phyloP scores from a whole-genome alignment of 2,113 vertebrate genomes.

The Polypterus senegalus region DNA sequence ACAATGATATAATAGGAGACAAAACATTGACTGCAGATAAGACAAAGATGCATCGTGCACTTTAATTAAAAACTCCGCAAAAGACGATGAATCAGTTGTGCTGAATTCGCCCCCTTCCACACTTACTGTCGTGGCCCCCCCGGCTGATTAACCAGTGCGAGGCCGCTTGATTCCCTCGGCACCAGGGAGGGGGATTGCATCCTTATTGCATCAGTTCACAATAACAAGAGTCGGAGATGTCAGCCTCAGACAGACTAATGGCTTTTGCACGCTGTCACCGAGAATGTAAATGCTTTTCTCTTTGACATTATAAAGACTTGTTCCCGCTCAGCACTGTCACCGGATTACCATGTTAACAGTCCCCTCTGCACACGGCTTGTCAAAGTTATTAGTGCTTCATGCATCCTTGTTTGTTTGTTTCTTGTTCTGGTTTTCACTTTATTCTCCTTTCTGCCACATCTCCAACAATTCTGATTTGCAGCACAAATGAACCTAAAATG shows the following conservation, averaged over 20 bases:
- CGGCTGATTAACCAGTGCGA: conserved; percentile 21
- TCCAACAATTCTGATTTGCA: too few relatives aligned
- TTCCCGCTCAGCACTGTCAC: conserved; percentile 45
- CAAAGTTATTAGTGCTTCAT: conserved; percentile 21
- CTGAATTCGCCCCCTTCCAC: too few relatives aligned
- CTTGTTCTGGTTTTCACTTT: too few relatives aligned
- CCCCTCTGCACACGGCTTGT: conserved; percentile 24
- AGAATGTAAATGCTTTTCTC: conserved; percentile 24
- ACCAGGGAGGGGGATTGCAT: conserved; percentile 35
- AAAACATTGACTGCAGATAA: conserved; percentile 7
- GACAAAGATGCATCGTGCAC: conserved; percentile 5
- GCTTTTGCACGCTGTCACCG: conserved; percentile 37
- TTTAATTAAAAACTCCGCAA: conserved; percentile 26
- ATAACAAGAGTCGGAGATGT: conserved; percentile 56
- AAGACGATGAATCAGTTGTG: conserved; percentile 14
- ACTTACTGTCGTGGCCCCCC: conserved; percentile 11
- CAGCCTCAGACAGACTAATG: conserved; percentile 50
- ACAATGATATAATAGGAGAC: conserved; percentile 4
- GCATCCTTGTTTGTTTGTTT: background rate
- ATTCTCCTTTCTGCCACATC: too few relatives aligned
- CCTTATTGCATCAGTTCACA: conserved; percentile 55
- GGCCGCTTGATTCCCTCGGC: conserved; percentile 9
- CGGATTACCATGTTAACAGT: conserved; percentile 25
- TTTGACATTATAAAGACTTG: conserved; percentile 28
- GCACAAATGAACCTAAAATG: too few relatives aligned